Evolutionary conservation across 2,113 vertebrate genomes (phyloP).

Genomic region (Eudyptes chrysolophus): DNA sequence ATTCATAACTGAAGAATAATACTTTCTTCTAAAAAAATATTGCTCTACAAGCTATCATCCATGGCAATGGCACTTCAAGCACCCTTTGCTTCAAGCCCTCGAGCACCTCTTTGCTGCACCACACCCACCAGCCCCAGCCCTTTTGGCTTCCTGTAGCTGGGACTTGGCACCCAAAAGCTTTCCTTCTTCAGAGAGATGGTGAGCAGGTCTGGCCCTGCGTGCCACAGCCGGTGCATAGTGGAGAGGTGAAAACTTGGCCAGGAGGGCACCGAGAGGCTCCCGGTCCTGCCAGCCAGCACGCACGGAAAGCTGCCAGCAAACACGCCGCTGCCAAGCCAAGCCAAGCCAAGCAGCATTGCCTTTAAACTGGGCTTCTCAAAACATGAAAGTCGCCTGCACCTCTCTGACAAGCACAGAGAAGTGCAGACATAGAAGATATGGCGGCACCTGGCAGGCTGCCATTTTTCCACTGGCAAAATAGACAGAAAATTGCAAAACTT

Average conservation of each 20-base stretch:
- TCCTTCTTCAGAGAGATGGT: background rate
- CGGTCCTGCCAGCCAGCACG: background rate
- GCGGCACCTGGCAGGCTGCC: background rate
- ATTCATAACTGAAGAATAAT: background rate
- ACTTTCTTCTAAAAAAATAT: background rate
- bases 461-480: background rate
- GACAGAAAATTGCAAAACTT: background rate
- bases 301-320: background rate
- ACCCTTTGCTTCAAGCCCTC: background rate
- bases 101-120: background rate
- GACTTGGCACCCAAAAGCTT: background rate
- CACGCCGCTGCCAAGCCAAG: rapidly evolving
- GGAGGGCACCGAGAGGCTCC: background rate
- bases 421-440: rapidly evolving
- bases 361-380: background rate
- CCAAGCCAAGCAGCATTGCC: background rate
- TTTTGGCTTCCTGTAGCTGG: background rate
- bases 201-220: background rate
- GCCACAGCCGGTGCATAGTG: rapidly evolving
- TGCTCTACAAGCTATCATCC: background rate
- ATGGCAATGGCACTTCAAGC: background rate
- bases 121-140: background rate
- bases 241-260: background rate
- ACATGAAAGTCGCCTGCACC: rapidly evolving
- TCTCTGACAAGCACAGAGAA: background rate